A percentile compares a stretch with the other conserved stretches of the same genome.
Evolutionary conservation across 2,888 invertebrate genomes (phyloP).

Genomic region (Embidobia sp.): DNA sequence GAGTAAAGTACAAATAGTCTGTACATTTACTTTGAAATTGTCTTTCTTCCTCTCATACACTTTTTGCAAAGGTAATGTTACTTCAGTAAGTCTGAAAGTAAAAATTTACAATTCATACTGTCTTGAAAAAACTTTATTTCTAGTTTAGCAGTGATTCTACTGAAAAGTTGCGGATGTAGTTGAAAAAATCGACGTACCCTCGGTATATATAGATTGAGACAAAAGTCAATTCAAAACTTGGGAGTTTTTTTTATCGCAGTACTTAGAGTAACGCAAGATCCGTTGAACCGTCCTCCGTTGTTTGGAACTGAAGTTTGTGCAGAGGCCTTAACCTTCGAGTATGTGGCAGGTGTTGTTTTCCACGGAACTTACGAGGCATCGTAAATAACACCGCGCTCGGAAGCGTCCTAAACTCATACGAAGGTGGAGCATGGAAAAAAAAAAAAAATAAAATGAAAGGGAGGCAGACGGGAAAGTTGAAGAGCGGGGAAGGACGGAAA

Average conservation of each 20-base stretch:
- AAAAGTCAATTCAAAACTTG: background rate
- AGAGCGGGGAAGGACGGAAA: slow-evolving; percentile 8
- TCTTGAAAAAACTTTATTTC: too few species aligned
- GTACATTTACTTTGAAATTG: too few species aligned
- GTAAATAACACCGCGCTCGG: slow-evolving; percentile 41
- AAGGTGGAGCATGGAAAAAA: slow-evolving; percentile 21
- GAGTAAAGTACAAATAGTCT: too few species aligned
- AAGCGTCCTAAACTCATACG: slow-evolving; percentile 43
- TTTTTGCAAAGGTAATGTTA: too few species aligned
- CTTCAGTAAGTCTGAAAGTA: too few species aligned
- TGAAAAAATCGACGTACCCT: too few species aligned
- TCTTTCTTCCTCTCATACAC: too few species aligned
- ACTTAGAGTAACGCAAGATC: background rate
- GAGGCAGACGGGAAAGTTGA: slow-evolving; percentile 8
- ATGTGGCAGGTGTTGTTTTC: slow-evolving; percentile 69
- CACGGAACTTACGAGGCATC: slow-evolving; percentile 57
- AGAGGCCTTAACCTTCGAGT: slow-evolving; percentile 57
- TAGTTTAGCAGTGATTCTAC: too few species aligned
- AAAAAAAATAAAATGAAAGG: slow-evolving; percentile 21
- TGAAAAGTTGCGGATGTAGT: too few species aligned
- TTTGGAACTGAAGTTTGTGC: slow-evolving; percentile 48
- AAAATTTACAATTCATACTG: too few species aligned
- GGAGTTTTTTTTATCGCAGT: slow-evolving; percentile 12
- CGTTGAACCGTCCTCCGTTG: slow-evolving; percentile 20
- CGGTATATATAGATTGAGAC: too few species aligned